Evolutionary conservation across 1,140 invertebrate genomes (phyloP).

Genomic region (Heliconius eleuchia): DNA sequence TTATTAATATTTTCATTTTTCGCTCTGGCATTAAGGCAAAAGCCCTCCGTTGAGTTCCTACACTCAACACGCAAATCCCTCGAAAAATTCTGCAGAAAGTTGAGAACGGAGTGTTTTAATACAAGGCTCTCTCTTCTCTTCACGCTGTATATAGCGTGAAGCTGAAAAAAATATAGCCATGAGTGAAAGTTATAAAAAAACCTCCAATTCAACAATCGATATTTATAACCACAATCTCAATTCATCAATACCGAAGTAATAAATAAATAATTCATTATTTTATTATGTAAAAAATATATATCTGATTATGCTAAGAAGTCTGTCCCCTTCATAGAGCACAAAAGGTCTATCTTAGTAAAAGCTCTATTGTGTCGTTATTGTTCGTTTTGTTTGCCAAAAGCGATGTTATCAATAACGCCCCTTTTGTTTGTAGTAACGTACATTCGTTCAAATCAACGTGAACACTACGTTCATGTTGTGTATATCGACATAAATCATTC

Average conservation of each 20-base stretch:
- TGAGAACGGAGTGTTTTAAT: too few species aligned
- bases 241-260: background rate
- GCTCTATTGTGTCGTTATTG: conserved; percentile 66
- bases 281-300: conserved; percentile 28
- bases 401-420: conserved; percentile 54
- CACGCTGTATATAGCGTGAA: too few species aligned
- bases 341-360: conserved; percentile 61
- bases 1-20: too few species aligned
- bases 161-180: too few species aligned
- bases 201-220: background rate
- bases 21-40: too few species aligned
- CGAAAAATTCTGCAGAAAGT: too few species aligned
- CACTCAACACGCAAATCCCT: too few species aligned
- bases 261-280: background rate
- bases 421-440: conserved; percentile 36
- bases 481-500: conserved; percentile 17
- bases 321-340: conserved; percentile 43
- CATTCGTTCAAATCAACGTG: conserved; percentile 30
- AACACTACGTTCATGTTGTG: background rate
- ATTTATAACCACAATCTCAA: background rate
- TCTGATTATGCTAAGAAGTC: conserved; percentile 48
- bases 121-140: too few species aligned
- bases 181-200: background rate
- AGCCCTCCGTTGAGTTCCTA: too few species aligned
- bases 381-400: conserved; percentile 59